A percentile compares a stretch with the other conserved stretches of the same genome.
phyloP scores from a whole-genome alignment of 2,797 vertebrate genomes.

The Chaunax sp. region DNA sequence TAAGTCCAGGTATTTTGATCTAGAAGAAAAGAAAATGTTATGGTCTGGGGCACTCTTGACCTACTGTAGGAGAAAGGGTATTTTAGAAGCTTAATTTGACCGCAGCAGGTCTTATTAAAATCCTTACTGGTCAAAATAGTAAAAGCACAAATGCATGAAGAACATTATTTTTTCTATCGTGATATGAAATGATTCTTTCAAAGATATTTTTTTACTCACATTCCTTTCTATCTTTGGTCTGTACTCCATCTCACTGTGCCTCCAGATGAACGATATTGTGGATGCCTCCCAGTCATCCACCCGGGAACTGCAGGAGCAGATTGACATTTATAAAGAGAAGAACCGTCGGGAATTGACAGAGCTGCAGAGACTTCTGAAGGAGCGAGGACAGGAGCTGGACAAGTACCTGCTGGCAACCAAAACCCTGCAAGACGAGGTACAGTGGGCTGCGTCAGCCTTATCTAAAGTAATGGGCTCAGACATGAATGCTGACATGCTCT shows the following conservation, averaged over 20 bases:
- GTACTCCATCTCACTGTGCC: not conserved
- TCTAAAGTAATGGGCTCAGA: not conserved
- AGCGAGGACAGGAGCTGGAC: constrained; percentile 89
- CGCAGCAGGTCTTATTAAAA: too few relatives aligned
- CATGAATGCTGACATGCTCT: constrained; percentile 37
- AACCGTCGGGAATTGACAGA: constrained; percentile 89
- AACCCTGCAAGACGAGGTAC: constrained; percentile 93
- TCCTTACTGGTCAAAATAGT: too few relatives aligned
- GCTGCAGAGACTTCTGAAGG: constrained; percentile 90
- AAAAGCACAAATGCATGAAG: too few relatives aligned
- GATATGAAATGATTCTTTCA: not conserved
- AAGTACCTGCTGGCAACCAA: constrained; percentile 80
- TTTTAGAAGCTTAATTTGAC: not conserved
- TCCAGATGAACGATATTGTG: constrained; percentile 91
- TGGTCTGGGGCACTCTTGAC: not conserved
- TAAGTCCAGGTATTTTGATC: not conserved
- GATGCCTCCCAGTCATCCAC: constrained; percentile 89
- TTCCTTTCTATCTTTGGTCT: not conserved
- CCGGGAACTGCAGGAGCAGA: constrained; percentile 93
- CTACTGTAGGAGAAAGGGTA: not conserved
- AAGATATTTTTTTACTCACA: not conserved
- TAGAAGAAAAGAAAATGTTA: not conserved
- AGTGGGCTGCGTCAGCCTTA: not conserved
- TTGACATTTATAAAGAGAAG: constrained; percentile 94
- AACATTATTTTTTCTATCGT: too few relatives aligned